phyloP scores from a whole-genome alignment of 2,888 invertebrate species.

The Leucophora obtusa region DNA sequence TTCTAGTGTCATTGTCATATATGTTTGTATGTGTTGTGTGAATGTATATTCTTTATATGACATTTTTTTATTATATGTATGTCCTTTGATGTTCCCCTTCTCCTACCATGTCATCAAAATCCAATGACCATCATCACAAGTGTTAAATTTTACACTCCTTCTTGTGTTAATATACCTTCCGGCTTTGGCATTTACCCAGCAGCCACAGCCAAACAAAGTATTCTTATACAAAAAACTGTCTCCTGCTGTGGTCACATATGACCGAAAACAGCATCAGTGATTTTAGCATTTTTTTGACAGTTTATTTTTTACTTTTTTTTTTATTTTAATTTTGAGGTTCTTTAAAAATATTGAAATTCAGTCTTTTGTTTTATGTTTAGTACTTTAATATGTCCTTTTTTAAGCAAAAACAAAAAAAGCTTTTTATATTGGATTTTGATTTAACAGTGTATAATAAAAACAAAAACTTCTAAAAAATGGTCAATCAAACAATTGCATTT shows the following conservation, averaged over 20 bases:
- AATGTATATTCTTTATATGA: conserved; percentile 23
- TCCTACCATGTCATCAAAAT: not conserved
- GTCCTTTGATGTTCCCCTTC: conserved; percentile 18
- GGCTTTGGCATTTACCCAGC: conserved; percentile 32
- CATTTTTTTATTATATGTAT: conserved; percentile 32
- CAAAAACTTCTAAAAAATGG: conserved; percentile 28
- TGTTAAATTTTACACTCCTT: conserved; percentile 60
- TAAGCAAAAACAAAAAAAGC: not conserved
- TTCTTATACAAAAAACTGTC: conserved; percentile 64
- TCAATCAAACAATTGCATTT: conserved; percentile 63
- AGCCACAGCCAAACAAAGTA: conserved; percentile 22
- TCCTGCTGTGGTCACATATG: conserved; percentile 71
- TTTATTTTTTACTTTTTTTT: conserved; percentile 66
- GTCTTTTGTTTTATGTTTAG: conserved; percentile 47
- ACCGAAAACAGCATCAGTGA: conserved; percentile 59
- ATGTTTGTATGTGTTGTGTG: not conserved
- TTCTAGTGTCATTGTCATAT: not conserved
- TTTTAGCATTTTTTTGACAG: conserved; percentile 73
- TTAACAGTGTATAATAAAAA: not conserved
- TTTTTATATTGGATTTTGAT: conserved; percentile 8
- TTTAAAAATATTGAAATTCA: conserved; percentile 8
- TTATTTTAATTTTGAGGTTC: conserved; percentile 9
- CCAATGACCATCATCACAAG: conserved; percentile 59
- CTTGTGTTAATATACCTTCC: conserved; percentile 62
- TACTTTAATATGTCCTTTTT: conserved; percentile 26